Evolutionary conservation across 30 jellyfish, hydroid and myxozoan genomes (phyloP), one percentile per base, ranked within the genome.

Genomic region (Turritopsis dohrnii): DNA sequence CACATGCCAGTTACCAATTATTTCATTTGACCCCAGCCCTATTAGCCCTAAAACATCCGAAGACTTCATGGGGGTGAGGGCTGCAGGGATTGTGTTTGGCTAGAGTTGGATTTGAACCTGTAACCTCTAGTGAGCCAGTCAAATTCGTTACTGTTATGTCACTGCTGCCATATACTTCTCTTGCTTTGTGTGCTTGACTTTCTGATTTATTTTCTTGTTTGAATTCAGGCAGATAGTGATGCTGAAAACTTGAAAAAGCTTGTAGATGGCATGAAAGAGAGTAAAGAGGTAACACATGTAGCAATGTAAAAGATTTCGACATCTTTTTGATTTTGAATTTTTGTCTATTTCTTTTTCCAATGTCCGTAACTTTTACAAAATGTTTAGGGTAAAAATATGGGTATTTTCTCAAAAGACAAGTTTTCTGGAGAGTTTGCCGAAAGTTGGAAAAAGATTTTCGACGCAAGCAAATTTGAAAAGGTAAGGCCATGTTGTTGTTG

Each of bases 351-450:
- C 9, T 41, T 41, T 41, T 41, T 41, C 8, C 31, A 21, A 20
- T 23, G 7, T 80, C 27, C 17, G 21, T 23, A 21, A 16, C 16
- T 1, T 28, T 19, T 8, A 71, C 30, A 19, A 1, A 28, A 52
- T 82, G 0, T 73, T 26, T 69, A 94, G 99, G 99, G 97, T 9
- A 83, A 86, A 72, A 88, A 80, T 23, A 76, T 84, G 53, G 99
- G 99, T 8, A 86, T 88, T 19, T 95, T 95, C 72, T 28, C 76
- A 74, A 95, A 95, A 85, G 99, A 95, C 75, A 95, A 87, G 71
- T 95, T 95, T 79, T 77, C 97, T 52, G 99, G 99, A 0, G 97
- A 89, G 54, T 95, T 95, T 83, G 94, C 89, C 66, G 91, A 84
- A 52, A 54, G 91, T 18, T 95, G 99, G 99, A 87, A 83, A 71